These are phyloP conservation scores for Clarias gariepinus DNA, from an alignment of 2,113 vertebrate species.

Conservation along the genomic window DNA sequence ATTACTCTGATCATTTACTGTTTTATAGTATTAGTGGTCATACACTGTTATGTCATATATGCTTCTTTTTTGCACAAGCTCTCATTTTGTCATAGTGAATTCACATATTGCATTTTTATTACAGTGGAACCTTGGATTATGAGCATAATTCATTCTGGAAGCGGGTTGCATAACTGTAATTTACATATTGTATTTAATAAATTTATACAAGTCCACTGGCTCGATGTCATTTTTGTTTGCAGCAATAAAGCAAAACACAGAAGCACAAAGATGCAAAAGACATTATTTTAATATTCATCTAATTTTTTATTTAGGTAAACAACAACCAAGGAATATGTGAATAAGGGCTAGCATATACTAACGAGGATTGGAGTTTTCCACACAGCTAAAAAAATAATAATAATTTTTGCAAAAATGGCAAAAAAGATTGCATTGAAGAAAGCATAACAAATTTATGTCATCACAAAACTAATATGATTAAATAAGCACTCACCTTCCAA, in stretches of 20 bases:
- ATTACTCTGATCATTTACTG: background rate
- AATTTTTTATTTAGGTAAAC: background rate
- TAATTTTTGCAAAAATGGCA: conserved; percentile 26
- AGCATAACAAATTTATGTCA: background rate
- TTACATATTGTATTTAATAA: too few relatives aligned
- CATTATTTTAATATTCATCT: background rate
- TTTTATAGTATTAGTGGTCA: background rate
- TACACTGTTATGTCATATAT: background rate
- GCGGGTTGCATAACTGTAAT: too few relatives aligned
- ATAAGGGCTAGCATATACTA: background rate
- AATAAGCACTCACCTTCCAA: background rate
- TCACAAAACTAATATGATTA: background rate
- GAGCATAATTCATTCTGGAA: too few relatives aligned
- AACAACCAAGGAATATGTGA: background rate
- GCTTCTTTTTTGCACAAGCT: background rate
- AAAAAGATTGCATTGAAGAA: background rate
- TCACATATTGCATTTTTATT: too few relatives aligned
- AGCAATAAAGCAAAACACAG: background rate
- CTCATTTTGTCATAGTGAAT: too few relatives aligned
- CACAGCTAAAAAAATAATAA: background rate
- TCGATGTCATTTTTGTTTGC: background rate
- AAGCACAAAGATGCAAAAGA: background rate
- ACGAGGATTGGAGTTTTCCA: conserved; percentile 36
- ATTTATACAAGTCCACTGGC: background rate
- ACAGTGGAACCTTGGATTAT: too few relatives aligned